A percentile compares a stretch with the other conserved stretches of the same genome.
phyloP scores from a whole-genome alignment of 2,113 vertebrate genomes.

The Oncorhynchus nerka region DNA sequence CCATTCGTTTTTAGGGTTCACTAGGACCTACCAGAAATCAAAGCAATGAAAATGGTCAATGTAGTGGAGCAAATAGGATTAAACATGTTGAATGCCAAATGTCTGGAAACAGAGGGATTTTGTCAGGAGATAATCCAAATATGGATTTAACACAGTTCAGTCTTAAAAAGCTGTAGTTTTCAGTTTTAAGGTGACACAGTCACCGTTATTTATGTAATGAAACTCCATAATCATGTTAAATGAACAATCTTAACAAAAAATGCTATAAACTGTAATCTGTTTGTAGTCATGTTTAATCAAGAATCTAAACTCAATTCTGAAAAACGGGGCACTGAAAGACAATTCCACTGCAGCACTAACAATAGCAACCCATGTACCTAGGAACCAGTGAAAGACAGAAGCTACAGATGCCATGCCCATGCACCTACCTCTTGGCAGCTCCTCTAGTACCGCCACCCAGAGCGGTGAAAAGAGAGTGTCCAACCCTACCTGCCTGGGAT shows the following conservation, averaged over 20 bases:
- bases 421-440: no score
- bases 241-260: background rate
- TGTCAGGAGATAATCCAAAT: conserved; percentile 71
- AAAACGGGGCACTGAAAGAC: no score
- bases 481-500: background rate
- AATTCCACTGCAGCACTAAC: no score
- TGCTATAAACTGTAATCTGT: background rate
- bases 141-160: conserved; percentile 64
- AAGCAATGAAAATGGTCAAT: conserved; percentile 80
- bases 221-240: background rate
- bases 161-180: conserved; percentile 49
- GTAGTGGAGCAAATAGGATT: conserved; percentile 90
- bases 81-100: conserved; percentile 75
- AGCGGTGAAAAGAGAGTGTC: background rate
- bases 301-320: background rate
- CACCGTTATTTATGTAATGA: conserved; percentile 25
- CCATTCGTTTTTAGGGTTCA: conserved; percentile 72
- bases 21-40: conserved; percentile 74
- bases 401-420: no score
- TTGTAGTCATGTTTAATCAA: conserved; percentile 6
- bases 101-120: conserved; percentile 78
- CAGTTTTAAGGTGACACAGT: conserved; percentile 44
- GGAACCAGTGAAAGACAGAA: no score
- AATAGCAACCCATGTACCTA: no score
- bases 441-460: no score